phyloP scores from a whole-genome alignment of 2,113 vertebrate genomes.

The Rattus norvegicus region DNA sequence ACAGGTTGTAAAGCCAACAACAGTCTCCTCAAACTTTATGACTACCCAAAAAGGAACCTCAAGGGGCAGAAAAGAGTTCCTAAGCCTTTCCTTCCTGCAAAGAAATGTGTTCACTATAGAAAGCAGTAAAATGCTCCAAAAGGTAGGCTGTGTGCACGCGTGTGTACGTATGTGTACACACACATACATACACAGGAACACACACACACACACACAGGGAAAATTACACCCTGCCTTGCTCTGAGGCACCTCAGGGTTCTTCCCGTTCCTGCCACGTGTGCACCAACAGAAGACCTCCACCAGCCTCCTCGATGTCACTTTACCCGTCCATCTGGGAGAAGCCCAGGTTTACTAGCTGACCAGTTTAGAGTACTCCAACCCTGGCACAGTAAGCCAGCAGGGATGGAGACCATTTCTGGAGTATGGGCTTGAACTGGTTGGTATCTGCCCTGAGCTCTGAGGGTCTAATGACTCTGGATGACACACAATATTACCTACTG shows the following conservation, averaged over 20 bases:
- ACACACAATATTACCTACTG: fast-evolving
- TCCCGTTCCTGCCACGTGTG: not conserved
- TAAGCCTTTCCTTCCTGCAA: not conserved
- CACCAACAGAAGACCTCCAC: no score
- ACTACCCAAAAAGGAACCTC: not conserved
- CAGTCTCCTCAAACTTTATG: fast-evolving
- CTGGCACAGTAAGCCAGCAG: fast-evolving
- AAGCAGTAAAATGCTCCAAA: not conserved
- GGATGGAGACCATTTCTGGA: fast-evolving
- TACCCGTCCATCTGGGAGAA: no score
- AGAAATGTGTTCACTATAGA: not conserved
- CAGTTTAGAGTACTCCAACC: fast-evolving
- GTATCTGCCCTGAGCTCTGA: not conserved
- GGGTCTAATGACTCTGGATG: not conserved
- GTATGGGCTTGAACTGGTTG: not conserved
- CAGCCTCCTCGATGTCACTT: not conserved
- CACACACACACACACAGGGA: no score
- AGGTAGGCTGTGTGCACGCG: not conserved
- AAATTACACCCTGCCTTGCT: not conserved
- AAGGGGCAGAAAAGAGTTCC: not conserved
- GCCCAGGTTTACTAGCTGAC: not conserved
- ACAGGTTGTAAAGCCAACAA: fast-evolving
- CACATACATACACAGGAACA: no score
- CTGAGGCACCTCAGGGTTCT: not conserved
- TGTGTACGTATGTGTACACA: not conserved